Evolutionary conservation across 2,797 vertebrate species (phyloP).

Genomic region (Otolemur crassicaudatus): DNA sequence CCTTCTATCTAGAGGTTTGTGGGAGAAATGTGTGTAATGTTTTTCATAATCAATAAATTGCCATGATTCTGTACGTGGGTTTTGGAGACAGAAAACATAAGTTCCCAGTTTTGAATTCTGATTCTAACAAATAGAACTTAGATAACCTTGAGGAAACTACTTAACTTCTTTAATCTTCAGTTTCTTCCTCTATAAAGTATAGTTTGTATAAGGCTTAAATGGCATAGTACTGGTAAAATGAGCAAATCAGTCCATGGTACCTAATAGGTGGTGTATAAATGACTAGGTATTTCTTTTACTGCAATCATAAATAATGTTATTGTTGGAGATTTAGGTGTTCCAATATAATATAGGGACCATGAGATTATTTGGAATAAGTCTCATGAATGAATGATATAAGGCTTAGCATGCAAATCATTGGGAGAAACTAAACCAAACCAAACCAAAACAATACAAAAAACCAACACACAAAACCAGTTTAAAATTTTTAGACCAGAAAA

Average conservation of each 20-base stretch:
- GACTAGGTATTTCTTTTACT: not conserved
- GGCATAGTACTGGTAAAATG: not conserved
- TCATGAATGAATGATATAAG: constrained; percentile 14
- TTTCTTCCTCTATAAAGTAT: not conserved
- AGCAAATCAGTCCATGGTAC: not conserved
- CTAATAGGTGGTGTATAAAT: not conserved
- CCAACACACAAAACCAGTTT: not conserved
- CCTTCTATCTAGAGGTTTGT: not conserved
- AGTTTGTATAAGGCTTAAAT: constrained; percentile 21
- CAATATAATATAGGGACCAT: not conserved
- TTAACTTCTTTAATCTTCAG: not conserved
- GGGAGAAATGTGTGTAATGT: not conserved
- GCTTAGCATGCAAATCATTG: not conserved
- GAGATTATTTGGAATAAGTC: constrained; percentile 43
- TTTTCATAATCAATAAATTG: constrained; percentile 35
- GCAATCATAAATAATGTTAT: not conserved
- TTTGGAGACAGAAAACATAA: constrained; percentile 8
- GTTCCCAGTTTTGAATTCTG: not conserved
- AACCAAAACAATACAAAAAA: no score
- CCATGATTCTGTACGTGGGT: not conserved
- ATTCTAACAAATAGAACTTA: constrained; percentile 14
- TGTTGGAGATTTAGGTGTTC: not conserved
- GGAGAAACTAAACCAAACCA: not conserved
- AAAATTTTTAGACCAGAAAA: constrained; percentile 12
- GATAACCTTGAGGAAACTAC: not conserved